Conservation (phyloP, 2,113 vertebrate genomes). For the Climacteris rufus region DNA sequence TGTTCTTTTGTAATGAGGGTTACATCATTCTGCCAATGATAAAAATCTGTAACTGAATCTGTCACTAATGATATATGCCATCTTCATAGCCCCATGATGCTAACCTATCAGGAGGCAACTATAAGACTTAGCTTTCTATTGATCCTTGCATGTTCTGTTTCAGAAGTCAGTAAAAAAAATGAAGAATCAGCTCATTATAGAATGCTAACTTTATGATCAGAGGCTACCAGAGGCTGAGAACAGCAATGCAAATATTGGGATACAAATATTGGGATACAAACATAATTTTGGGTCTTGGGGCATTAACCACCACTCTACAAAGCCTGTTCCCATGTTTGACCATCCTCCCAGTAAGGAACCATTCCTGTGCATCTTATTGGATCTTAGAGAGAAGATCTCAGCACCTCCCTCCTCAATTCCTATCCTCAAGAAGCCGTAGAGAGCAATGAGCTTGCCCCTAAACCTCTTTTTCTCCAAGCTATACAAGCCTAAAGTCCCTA, state of each 20-base stretch:
- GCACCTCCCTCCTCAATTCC: neutral
- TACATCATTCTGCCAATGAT: constrained; percentile 9
- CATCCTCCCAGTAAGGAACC: neutral
- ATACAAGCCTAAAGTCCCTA: neutral
- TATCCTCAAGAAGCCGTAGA: neutral
- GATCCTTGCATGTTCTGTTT: neutral
- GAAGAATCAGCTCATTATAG: neutral
- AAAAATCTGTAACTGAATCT: constrained; percentile 1
- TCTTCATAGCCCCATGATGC: neutral
- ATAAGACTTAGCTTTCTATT: neutral
- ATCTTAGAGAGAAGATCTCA: neutral
- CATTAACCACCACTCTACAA: neutral
- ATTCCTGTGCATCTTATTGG: too few relatives aligned
- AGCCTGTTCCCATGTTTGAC: neutral
- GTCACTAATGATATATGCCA: neutral
- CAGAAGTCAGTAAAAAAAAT: neutral
- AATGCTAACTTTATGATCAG: neutral
- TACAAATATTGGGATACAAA: neutral
- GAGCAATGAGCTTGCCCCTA: neutral
- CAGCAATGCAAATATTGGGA: accelerated
- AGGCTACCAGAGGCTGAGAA: neutral
- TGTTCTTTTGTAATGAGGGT: constrained; percentile 37
- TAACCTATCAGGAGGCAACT: neutral
- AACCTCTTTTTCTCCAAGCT: neutral
- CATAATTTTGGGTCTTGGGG: neutral